Evolutionary conservation across 2,797 vertebrate species (phyloP).

Genomic region (Champsocephalus gunnari): DNA sequence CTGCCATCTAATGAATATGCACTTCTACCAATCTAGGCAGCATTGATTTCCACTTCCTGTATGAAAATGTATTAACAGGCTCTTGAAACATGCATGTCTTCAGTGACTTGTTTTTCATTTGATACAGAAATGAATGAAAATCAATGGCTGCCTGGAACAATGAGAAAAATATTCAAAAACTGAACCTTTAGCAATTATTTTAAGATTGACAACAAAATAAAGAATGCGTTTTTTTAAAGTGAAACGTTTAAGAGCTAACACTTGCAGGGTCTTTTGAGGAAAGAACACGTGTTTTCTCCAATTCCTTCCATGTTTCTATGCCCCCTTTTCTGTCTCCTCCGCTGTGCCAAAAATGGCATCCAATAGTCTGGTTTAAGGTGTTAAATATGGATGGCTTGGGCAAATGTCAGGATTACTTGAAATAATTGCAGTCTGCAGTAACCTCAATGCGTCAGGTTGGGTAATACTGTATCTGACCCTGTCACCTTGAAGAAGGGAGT

Average conservation of each 20-base stretch:
- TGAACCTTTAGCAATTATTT: neutral
- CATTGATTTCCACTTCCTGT: neutral
- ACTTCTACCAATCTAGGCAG: neutral
- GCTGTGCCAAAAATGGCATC: constrained; percentile 36
- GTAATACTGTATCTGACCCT: no score
- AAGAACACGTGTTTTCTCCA: neutral
- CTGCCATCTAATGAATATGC: neutral
- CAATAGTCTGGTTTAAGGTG: constrained; percentile 27
- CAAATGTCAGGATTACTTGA: constrained; percentile 49
- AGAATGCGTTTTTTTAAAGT: no score
- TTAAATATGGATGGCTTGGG: constrained; percentile 53
- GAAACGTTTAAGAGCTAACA: neutral
- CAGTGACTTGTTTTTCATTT: neutral
- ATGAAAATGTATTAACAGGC: neutral
- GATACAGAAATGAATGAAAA: neutral
- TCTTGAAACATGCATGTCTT: neutral
- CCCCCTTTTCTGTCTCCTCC: neutral
- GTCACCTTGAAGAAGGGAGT: no score
- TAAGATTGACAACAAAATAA: no score
- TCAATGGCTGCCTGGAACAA: neutral
- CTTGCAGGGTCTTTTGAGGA: neutral
- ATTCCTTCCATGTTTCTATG: constrained; percentile 14
- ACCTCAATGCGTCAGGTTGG: neutral
- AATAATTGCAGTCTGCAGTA: constrained; percentile 47
- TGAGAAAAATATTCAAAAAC: neutral